Percentiles rank a stretch among this genome's conserved stretches.
Conservation (phyloP, 1,140 invertebrate genomes). For the Popillia japonica region DNA sequence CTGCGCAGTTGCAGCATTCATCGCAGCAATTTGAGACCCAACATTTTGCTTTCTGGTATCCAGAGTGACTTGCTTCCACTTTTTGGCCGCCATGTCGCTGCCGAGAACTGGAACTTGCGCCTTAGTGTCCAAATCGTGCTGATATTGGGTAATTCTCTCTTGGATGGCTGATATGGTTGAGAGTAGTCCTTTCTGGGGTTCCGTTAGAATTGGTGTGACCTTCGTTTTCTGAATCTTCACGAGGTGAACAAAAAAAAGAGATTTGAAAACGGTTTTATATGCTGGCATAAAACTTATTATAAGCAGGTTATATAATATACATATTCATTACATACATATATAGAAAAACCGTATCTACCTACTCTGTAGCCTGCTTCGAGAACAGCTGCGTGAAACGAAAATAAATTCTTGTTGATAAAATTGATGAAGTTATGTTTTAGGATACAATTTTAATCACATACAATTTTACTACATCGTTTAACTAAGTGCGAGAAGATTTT, state of each 20-base stretch:
- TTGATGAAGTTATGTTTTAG: not conserved
- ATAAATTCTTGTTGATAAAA: not conserved
- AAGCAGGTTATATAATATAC: too few species aligned
- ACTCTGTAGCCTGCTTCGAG: slow-evolving; percentile 55
- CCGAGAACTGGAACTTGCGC: slow-evolving; percentile 83
- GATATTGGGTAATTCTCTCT: slow-evolving; percentile 85
- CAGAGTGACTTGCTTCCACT: slow-evolving; percentile 93
- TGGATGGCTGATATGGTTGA: slow-evolving; percentile 88
- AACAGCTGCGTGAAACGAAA: slow-evolving; percentile 41
- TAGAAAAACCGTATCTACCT: slow-evolving; percentile 55
- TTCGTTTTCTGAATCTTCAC: slow-evolving; percentile 83
- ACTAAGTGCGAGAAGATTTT: not conserved
- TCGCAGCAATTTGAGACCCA: slow-evolving; percentile 95
- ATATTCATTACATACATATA: too few species aligned
- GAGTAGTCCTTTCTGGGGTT: slow-evolving; percentile 90
- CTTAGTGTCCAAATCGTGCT: slow-evolving; percentile 79
- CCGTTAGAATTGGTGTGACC: slow-evolving; percentile 82
- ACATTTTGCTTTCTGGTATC: slow-evolving; percentile 97
- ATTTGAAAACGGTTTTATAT: too few species aligned
- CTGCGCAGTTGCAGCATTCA: slow-evolving; percentile 99
- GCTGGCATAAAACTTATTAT: too few species aligned
- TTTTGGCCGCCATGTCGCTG: slow-evolving; percentile 82
- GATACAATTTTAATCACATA: not conserved
- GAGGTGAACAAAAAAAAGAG: not conserved
- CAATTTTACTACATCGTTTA: not conserved